Evolutionary conservation across 2,797 vertebrate genomes (phyloP).

Genomic region (Nyctibius grandis): DNA sequence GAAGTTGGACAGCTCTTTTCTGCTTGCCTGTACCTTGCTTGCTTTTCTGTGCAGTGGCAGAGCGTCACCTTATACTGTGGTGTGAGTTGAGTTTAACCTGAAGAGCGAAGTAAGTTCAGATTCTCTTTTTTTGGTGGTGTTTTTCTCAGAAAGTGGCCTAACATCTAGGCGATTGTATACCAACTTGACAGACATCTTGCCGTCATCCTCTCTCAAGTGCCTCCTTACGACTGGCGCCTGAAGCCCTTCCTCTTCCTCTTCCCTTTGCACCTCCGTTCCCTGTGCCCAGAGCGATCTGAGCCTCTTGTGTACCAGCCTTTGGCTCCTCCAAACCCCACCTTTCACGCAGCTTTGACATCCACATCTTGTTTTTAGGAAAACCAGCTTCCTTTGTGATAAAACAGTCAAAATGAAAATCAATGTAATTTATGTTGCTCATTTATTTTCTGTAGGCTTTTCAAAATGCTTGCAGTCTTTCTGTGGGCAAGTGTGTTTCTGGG

Average conservation of each 20-base stretch:
- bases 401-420: neutral
- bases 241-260: neutral
- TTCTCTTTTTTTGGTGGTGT: neutral
- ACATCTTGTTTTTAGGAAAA: neutral
- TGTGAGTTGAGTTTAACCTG: neutral
- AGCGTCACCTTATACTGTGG: neutral
- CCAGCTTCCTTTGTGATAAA: neutral
- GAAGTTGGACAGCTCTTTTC: neutral
- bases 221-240: neutral
- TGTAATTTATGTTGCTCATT: neutral
- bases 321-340: neutral
- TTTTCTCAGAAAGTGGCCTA: neutral
- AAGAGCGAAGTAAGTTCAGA: neutral
- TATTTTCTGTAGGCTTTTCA: neutral
- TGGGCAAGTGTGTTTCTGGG: rapidly evolving
- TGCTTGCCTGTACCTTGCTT: rapidly evolving
- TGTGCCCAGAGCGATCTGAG: neutral
- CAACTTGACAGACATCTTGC: neutral
- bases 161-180: no score
- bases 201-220: neutral
- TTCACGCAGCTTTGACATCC: neutral
- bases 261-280: neutral
- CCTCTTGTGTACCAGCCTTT: neutral
- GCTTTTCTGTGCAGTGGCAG: neutral
- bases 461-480: neutral